These are phyloP conservation scores for Porites rus DNA, from an alignment of 92 coral and sea anemone genomes.

Conservation along the genomic window DNA sequence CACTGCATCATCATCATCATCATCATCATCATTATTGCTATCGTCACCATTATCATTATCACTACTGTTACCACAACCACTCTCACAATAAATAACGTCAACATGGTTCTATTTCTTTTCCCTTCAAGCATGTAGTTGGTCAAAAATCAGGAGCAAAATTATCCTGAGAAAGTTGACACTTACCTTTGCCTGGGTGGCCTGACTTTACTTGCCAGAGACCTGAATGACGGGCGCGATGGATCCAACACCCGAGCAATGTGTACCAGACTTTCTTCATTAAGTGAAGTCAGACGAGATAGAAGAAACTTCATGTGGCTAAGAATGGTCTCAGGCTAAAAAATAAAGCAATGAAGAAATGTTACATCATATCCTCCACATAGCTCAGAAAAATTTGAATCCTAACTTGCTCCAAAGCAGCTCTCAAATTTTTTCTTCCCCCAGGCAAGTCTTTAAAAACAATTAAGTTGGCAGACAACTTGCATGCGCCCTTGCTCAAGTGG, in stretches of 20 bases:
- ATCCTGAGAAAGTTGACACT: not conserved
- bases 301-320: constrained; percentile 85
- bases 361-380: not conserved
- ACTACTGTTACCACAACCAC: not conserved
- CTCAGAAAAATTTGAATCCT: not conserved
- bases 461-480: too few species aligned
- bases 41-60: not conserved
- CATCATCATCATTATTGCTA: not conserved
- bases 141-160: too few species aligned
- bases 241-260: constrained; percentile 92
- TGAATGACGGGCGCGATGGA: constrained; percentile 97
- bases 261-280: constrained; percentile 86
- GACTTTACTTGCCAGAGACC: constrained; percentile 68
- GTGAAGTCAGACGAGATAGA: constrained; percentile 65
- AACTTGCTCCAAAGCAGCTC: too few species aligned
- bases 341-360: not conserved
- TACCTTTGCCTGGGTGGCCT: constrained; percentile 60
- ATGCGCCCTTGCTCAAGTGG: too few species aligned
- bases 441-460: too few species aligned
- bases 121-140: not conserved
- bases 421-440: too few species aligned
- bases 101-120: not conserved
- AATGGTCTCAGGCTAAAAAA: constrained; percentile 92
- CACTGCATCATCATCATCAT: not conserved
- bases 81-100: not conserved